phyloP scores from a whole-genome alignment of 2,888 invertebrate species.

The Pseudococcus jackbeardsleyi region DNA sequence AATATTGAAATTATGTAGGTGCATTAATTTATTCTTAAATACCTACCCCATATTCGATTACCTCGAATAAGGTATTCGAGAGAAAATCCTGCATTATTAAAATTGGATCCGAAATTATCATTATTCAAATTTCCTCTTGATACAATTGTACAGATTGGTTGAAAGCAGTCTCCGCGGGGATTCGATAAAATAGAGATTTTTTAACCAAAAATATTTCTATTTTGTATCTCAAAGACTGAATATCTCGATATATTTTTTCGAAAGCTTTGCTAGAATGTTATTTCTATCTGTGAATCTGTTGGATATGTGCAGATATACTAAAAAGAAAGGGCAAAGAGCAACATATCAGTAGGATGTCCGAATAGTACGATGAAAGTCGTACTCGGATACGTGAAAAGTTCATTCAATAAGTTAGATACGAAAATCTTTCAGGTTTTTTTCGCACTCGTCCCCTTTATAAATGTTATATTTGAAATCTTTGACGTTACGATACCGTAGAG shows the following conservation, averaged over 20 bases:
- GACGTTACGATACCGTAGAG: not conserved
- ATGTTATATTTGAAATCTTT: slow-evolving; percentile 14
- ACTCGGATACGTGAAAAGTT: not conserved
- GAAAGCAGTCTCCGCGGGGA: not conserved
- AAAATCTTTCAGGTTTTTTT: not conserved
- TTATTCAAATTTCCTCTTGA: not conserved
- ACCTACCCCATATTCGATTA: not conserved
- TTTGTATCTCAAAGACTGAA: not conserved
- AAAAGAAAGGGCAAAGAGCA: not conserved
- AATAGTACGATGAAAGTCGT: not conserved
- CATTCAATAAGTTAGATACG: slow-evolving; percentile 2
- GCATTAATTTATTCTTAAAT: not conserved
- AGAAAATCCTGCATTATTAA: not conserved
- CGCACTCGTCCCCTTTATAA: not conserved
- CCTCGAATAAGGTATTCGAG: not conserved
- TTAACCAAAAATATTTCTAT: not conserved
- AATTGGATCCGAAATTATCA: not conserved
- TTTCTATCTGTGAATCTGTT: not conserved
- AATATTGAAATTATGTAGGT: not conserved
- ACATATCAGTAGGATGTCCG: not conserved
- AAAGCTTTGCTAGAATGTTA: not conserved
- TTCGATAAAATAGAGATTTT: not conserved
- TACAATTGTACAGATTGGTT: not conserved
- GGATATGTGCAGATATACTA: not conserved
- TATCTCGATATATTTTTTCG: not conserved